Base-by-base conservation (phyloP, 2,888 invertebrate genomes). In the Thyatira batis region DNA sequence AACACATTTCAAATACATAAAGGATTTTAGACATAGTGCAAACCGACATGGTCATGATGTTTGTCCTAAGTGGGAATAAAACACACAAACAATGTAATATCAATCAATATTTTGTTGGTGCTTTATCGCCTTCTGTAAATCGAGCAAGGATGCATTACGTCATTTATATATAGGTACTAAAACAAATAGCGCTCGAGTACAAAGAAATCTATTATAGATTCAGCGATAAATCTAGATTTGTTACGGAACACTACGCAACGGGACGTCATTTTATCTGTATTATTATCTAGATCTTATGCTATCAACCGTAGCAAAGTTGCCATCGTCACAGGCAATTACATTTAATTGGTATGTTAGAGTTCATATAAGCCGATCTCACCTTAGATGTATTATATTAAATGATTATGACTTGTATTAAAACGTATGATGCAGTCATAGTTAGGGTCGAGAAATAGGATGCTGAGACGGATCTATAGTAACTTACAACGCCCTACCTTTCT, bases 191-290 rank as follows among this genome's bases (percentile, higher is more conserved):
- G 30, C 30, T n/a, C 5, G 3, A n/a, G 3, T 13, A 39, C 33
- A 39, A 39, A 17, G 13, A 39, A 39, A 39, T 13, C 13, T 13
- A 17, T 39, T 39, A 39, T 13, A 39, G 33, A 39, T 6, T 4
- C 6, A 39, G 33, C 33, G 33, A 39, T 39, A 39, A 39, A 39
- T 39, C 33, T 39, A 54, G 33, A 39, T 39, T 39, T 13, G 33
- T 17, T 17, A 39, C 33, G 33, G 33, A 13, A 13, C 33, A 39
- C 39, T 33, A 45, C 13, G 44, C 52, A 49, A 45, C 49, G 28
- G 46, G 51, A 17, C 33, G 33, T 39, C 6, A 13, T 39, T 39
- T 13, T 39, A 39, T 39, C 39, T 2, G 6, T 17, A 39, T 39
- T 33, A 13, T 39, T 13, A 39, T 17, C 17, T 39, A 39, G 39